These are phyloP conservation scores for Mastacembelus armatus DNA, from an alignment of 2,797 vertebrate genomes.

Conservation along the genomic window DNA sequence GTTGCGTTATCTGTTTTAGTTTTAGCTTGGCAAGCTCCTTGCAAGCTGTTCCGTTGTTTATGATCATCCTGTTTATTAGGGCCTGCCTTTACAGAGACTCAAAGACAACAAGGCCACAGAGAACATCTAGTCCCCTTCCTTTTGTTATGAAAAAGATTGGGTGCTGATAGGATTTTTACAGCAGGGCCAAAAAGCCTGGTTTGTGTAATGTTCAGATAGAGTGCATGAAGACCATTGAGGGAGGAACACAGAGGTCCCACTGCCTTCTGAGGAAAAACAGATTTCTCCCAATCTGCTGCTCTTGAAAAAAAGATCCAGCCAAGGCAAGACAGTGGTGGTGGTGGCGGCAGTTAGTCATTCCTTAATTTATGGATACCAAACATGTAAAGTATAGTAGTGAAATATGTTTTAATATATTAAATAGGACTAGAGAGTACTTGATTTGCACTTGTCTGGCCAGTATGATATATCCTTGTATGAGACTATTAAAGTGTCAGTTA, in stretches of 20 bases:
- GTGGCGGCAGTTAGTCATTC: slow-evolving; percentile 8
- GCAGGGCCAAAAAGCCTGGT: slow-evolving; percentile 63
- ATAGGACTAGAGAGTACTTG: slow-evolving; percentile 40
- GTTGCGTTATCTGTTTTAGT: slow-evolving; percentile 53
- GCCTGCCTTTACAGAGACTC: slow-evolving; percentile 47
- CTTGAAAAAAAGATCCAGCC: slow-evolving; percentile 22
- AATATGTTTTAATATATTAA: slow-evolving; percentile 41
- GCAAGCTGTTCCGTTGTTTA: slow-evolving; percentile 62
- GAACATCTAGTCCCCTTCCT: slow-evolving; percentile 68
- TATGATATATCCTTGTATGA: slow-evolving; percentile 37
- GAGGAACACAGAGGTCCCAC: slow-evolving; percentile 47
- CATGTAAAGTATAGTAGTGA: slow-evolving; percentile 8
- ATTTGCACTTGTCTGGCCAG: slow-evolving; percentile 39
- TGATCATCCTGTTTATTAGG: slow-evolving; percentile 62
- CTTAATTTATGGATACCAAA: slow-evolving; percentile 41
- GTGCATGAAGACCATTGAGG: slow-evolving; percentile 51
- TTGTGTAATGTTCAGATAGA: slow-evolving; percentile 73
- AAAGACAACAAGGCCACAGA: slow-evolving; percentile 50
- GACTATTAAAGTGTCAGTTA: slow-evolving; percentile 47
- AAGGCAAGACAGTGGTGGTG: neutral
- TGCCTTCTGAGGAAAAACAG: slow-evolving; percentile 60
- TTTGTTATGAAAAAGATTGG: slow-evolving; percentile 70
- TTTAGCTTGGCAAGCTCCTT: slow-evolving; percentile 55
- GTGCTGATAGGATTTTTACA: slow-evolving; percentile 69
- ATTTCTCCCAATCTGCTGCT: slow-evolving; percentile 42